Conservation (phyloP, 1,140 invertebrate genomes). For the Aphidius ervi region DNA sequence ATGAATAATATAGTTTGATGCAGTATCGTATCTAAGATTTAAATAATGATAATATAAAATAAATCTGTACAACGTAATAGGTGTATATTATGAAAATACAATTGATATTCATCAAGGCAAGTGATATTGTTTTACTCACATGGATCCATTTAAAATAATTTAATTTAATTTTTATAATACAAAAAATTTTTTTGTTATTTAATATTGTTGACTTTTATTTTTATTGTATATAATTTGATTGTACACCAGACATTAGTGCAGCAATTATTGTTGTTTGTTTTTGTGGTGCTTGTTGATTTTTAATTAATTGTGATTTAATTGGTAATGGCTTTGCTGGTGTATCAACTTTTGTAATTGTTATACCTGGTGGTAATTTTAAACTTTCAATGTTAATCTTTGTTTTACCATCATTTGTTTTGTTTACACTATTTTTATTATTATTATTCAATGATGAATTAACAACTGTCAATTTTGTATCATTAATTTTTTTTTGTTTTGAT, state of each 20-base stretch:
- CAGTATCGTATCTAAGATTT: no score
- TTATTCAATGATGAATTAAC: conserved; percentile 16
- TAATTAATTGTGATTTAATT: conserved; percentile 43
- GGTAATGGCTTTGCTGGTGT: conserved; percentile 51
- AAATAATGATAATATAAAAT: no score
- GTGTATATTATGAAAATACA: no score
- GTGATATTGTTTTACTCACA: no score
- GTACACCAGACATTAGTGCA: conserved; percentile 44
- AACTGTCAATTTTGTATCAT: conserved; percentile 19
- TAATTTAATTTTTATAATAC: no score
- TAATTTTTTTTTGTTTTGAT: conserved; percentile 15
- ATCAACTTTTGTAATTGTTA: conserved; percentile 78
- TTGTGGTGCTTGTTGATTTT: conserved; percentile 37
- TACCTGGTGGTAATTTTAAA: conserved; percentile 72
- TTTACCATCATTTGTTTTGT: conserved; percentile 39
- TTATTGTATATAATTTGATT: conserved; percentile 35
- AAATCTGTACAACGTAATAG: no score
- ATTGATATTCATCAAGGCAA: no score
- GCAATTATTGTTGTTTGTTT: conserved; percentile 51
- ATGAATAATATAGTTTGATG: no score
- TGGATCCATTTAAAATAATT: no score
- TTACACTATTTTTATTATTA: conserved; percentile 26
- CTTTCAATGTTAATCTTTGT: conserved; percentile 59
- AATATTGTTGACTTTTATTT: no score
- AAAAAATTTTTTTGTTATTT: no score